Percentiles rank a stretch among this genome's conserved stretches.
phyloP scores from a whole-genome alignment of 2,113 vertebrate species.

The Felis catus region DNA sequence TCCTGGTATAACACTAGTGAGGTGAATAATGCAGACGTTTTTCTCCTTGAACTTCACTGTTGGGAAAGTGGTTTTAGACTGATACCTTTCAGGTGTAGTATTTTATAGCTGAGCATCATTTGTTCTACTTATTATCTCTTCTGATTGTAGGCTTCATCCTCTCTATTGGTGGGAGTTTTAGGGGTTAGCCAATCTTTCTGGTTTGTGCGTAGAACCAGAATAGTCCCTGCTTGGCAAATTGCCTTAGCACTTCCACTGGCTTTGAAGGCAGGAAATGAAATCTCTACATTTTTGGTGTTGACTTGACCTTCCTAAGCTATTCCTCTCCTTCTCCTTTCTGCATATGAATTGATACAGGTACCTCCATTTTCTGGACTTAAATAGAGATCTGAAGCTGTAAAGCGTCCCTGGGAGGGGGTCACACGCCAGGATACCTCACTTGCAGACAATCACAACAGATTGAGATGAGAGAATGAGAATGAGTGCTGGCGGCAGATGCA shows the following conservation, averaged over 20 bases:
- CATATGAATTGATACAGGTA: background rate
- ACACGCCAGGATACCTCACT: background rate
- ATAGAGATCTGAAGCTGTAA: background rate
- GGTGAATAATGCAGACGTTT: background rate
- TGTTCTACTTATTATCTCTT: background rate
- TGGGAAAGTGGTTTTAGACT: background rate
- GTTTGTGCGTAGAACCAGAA: background rate
- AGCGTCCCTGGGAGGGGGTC: background rate
- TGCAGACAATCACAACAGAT: background rate
- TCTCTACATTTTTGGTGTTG: background rate
- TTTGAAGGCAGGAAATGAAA: slow-evolving; percentile 26
- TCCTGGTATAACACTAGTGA: background rate
- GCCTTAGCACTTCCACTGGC: background rate
- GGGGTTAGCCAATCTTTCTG: background rate
- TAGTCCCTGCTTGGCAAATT: background rate
- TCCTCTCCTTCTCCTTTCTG: background rate
- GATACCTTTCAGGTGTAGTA: background rate
- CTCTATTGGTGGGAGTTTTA: background rate
- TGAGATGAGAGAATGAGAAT: background rate
- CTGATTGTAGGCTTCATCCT: background rate
- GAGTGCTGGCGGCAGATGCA: background rate
- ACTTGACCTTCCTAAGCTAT: background rate
- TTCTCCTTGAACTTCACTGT: background rate
- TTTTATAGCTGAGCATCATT: background rate
- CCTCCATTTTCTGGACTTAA: background rate